Base-by-base conservation (phyloP, 2,113 vertebrate species). In the Bujurquina vittata region DNA sequence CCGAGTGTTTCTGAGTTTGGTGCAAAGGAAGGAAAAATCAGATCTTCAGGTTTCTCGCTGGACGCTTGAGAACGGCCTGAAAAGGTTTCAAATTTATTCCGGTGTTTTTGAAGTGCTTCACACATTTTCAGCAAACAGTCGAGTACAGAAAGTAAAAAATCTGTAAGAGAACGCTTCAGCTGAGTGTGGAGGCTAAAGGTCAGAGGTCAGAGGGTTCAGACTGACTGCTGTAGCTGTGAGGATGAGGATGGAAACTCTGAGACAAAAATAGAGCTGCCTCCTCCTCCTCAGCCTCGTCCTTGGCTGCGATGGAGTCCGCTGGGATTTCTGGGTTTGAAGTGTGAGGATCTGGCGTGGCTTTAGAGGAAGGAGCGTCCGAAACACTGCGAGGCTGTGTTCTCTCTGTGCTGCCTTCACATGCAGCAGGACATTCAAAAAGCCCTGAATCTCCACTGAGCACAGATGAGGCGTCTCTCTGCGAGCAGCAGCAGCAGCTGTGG, bases 351-450 rank as follows among this genome's bases (percentile, higher is more conserved):
- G 73, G 46, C 58, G 43, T 69, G n/a, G 18, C 55, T 77, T 77
- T 72, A 4, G 56, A 72, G 17, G 52, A 35, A 9, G n/a, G 59
- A 56, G 35, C 54, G 37, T n/a, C 31, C 5, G 81, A 23, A 79
- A 86, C 35, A 67, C 65, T 52, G 77, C 69, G 8, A 5, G 12
- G 37, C 63, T 85, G 43, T 77, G 74, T 81, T 81, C 73, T 75
- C 59, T 20, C 61, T 15, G 46, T 2, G n/a, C 7, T 52, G 62
- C 17, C 12, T 87, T 87, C 67, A 67, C 0, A 31, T 31, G 75
- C 54, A 10, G 18, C 4, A 8, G 69, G 61, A 76, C 1, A 29
- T 8, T 29, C n/a, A 1, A 76, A 75, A 74, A 81, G 6, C 55
- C 63, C 65, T 22, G 63, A 31, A 3, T 12, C 26, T 57, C 46